Percentiles rank a stretch among this genome's conserved stretches.
Evolutionary conservation across 2,888 invertebrate genomes (phyloP).

Genomic region (Epinotia demarniana): DNA sequence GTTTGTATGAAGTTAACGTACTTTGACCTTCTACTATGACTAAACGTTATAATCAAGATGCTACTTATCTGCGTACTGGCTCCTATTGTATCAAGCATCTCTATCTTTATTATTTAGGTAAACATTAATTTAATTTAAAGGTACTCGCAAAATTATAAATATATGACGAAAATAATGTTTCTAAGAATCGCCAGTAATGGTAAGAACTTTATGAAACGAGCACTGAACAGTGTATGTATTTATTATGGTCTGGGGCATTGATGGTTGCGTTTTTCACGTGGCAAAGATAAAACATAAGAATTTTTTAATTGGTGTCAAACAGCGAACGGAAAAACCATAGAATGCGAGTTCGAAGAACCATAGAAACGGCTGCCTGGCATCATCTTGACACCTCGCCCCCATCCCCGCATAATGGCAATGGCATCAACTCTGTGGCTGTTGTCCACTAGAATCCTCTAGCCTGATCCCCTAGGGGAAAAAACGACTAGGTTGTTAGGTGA

Average conservation of each 20-base stretch:
- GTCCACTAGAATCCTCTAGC: too few relatives aligned
- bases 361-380: too few relatives aligned
- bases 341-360: too few relatives aligned
- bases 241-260: not conserved
- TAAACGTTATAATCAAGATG: not conserved
- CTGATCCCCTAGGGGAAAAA: too few relatives aligned
- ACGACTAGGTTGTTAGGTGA: too few relatives aligned
- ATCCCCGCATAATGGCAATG: too few relatives aligned
- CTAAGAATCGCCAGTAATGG: not conserved
- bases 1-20: too few relatives aligned
- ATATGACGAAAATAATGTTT: not conserved
- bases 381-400: too few relatives aligned
- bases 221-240: not conserved
- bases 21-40: too few relatives aligned
- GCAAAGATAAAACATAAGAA: not conserved
- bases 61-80: slow-evolving; percentile 9
- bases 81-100: not conserved
- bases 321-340: too few relatives aligned
- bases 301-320: not conserved
- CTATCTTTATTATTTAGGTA: not conserved
- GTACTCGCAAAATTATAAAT: not conserved
- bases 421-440: too few relatives aligned
- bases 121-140: not conserved
- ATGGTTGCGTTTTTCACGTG: not conserved
- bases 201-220: not conserved